Percentiles rank a stretch among this genome's conserved stretches.
Evolutionary conservation across 1,140 invertebrate species (phyloP).

Genomic region (Nixonia krombeini): DNA sequence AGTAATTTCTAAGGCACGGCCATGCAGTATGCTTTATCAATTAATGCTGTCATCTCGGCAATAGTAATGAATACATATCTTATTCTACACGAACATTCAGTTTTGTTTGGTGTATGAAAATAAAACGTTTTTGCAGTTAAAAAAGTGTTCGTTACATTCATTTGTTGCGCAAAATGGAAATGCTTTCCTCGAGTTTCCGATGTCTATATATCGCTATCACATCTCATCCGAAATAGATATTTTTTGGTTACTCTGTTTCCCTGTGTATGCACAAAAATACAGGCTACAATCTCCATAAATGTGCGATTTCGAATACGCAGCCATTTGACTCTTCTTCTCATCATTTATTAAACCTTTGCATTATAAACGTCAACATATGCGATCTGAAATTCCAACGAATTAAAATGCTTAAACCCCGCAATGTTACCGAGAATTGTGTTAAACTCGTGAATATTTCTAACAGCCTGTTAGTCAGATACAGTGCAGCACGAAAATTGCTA

Average conservation of each 20-base stretch:
- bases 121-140: constrained; percentile 40
- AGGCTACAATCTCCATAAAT: constrained; percentile 27
- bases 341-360: constrained; percentile 31
- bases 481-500: too few species aligned
- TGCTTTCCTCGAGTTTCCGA: too few species aligned
- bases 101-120: constrained; percentile 35
- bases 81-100: constrained; percentile 29
- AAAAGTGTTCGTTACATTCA: constrained; percentile 23
- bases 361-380: constrained; percentile 20
- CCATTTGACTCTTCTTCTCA: too few species aligned
- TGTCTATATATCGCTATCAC: too few species aligned
- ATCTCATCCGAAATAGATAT: constrained; percentile 27
- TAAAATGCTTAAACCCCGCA: constrained; percentile 12
- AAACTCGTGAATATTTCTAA: too few species aligned
- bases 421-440: constrained; percentile 21
- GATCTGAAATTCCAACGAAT: constrained; percentile 38
- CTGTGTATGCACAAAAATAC: constrained; percentile 36
- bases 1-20: constrained; percentile 35
- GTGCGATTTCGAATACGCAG: too few species aligned
- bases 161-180: background rate
- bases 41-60: too few species aligned
- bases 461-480: too few species aligned
- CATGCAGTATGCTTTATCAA: too few species aligned
- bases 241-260: constrained; percentile 12
- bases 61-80: background rate